phyloP scores from a whole-genome alignment of 2,888 invertebrate species.

The Leptopilina myrica region DNA sequence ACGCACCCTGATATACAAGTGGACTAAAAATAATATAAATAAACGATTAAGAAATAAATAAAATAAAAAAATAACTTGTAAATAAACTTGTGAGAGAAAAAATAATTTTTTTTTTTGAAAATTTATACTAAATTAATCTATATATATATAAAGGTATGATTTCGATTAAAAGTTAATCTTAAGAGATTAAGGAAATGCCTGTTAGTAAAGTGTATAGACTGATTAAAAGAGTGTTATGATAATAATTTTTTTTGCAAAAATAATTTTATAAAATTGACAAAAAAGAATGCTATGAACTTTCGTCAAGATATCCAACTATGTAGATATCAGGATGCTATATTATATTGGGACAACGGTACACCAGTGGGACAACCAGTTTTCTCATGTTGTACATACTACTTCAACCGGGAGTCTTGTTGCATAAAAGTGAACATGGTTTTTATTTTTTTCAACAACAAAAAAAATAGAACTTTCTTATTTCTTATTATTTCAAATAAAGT shows the following conservation, averaged over 20 bases:
- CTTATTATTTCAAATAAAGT: neutral
- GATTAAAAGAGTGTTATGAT: too few relatives aligned
- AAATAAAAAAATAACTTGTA: neutral
- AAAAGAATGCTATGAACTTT: slow-evolving; percentile 13
- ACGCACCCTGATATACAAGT: too few relatives aligned
- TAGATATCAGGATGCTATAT: slow-evolving; percentile 31
- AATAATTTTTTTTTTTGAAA: neutral
- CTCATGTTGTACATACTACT: slow-evolving; percentile 11
- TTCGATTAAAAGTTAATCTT: too few relatives aligned
- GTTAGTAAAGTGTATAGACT: too few relatives aligned
- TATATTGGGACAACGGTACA: slow-evolving; percentile 40
- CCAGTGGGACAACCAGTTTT: slow-evolving; percentile 38
- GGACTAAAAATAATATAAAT: neutral
- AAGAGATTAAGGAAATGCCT: neutral
- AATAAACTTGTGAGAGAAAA: neutral
- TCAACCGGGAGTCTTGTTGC: slow-evolving; percentile 13
- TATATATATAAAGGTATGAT: too few relatives aligned
- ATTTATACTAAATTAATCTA: too few relatives aligned
- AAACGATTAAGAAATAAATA: neutral
- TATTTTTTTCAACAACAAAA: neutral
- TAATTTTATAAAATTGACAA: too few relatives aligned
- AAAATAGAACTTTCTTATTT: slow-evolving; percentile 7
- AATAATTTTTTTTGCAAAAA: too few relatives aligned
- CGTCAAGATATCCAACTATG: slow-evolving; percentile 36
- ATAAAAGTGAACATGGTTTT: slow-evolving; percentile 7